These are phyloP conservation scores for Neodiprion pinetum DNA, from an alignment of 1,140 invertebrate species.

Conservation along the genomic window DNA sequence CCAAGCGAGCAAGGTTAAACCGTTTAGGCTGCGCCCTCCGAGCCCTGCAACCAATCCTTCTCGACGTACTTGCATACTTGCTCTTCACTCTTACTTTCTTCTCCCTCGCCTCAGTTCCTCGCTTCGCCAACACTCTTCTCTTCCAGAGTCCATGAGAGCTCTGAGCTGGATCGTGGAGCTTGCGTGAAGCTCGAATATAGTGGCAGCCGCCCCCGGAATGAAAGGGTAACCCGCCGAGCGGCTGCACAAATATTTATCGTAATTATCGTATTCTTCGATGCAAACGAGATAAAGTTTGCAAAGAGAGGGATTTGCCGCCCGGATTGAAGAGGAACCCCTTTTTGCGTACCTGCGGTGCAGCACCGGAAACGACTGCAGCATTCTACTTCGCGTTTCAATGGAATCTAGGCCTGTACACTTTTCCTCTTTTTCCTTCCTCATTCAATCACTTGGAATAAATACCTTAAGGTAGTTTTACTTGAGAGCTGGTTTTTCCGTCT, in stretches of 20 bases:
- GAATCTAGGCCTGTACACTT: no score
- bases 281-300: not conserved
- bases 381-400: no score
- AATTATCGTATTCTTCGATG: conserved; percentile 44
- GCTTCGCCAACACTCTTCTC: not conserved
- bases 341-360: not conserved
- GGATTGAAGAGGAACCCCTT: not conserved
- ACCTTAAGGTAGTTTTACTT: not conserved
- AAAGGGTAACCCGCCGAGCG: conserved; percentile 52
- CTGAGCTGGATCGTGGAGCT: conserved; percentile 15
- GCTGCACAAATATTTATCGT: conserved; percentile 62
- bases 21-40: conserved; percentile 33
- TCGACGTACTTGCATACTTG: conserved; percentile 16
- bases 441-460: not conserved
- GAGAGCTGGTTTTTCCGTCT: no score
- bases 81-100: not conserved
- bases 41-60: conserved; percentile 18
- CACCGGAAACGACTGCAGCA: no score
- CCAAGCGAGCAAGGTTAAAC: not conserved
- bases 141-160: not conserved
- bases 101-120: not conserved
- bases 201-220: conserved; percentile 10
- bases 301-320: not conserved
- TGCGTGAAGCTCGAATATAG: conserved; percentile 47
- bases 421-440: no score